These are phyloP conservation scores for Epinotia demarniana DNA, from an alignment of 2,888 invertebrate genomes.

Conservation along the genomic window DNA sequence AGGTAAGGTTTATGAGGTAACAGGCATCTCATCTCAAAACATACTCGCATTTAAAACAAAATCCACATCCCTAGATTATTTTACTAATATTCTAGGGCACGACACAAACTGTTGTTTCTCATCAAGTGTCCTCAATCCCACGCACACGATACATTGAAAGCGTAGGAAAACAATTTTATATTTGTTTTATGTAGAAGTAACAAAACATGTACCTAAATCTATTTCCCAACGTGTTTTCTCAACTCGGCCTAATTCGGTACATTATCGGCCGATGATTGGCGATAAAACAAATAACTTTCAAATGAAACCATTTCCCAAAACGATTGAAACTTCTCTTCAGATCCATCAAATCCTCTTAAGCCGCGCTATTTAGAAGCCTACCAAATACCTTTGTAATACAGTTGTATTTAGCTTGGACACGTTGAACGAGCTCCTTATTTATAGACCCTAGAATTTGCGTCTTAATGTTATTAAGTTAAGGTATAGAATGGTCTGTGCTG, in stretches of 20 bases:
- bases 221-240: constrained; percentile 21
- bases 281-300: constrained; percentile 43
- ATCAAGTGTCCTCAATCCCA: too few relatives aligned
- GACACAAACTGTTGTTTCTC: too few relatives aligned
- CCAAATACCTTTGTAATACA: neutral
- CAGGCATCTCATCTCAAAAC: too few relatives aligned
- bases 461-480: neutral
- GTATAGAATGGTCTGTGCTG: neutral
- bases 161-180: neutral
- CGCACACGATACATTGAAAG: too few relatives aligned
- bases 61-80: too few relatives aligned
- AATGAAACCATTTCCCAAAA: constrained; percentile 39
- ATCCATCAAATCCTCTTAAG: constrained; percentile 27
- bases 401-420: neutral
- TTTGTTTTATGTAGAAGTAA: neutral
- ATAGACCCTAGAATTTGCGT: neutral
- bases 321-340: constrained; percentile 35
- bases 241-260: constrained; percentile 17
- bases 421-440: neutral
- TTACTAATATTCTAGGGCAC: too few relatives aligned
- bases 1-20: too few relatives aligned
- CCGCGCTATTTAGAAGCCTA: neutral
- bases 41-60: too few relatives aligned
- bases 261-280: constrained; percentile 9
- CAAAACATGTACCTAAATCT: too few relatives aligned